Conservation (phyloP, 2,888 invertebrate species). For the Nomada ruficornis region DNA sequence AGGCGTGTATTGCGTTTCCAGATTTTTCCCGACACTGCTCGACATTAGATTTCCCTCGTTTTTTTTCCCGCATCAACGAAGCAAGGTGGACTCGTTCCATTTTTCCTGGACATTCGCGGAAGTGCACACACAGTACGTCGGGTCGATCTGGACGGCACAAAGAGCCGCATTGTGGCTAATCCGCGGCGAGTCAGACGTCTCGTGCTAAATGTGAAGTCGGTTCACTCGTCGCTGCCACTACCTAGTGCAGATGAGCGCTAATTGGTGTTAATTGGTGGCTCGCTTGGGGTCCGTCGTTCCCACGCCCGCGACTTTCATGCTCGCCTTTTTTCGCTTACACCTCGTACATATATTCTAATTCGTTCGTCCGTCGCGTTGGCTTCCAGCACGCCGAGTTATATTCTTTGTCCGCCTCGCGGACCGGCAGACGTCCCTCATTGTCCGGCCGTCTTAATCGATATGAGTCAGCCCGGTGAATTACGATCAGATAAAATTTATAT, state of each 20-base stretch:
- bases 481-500: slow-evolving; percentile 51
- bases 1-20: neutral
- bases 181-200: slow-evolving; percentile 61
- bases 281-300: slow-evolving; percentile 81
- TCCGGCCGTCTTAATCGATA: slow-evolving; percentile 56
- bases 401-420: slow-evolving; percentile 39
- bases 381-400: slow-evolving; percentile 16
- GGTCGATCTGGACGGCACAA: slow-evolving; percentile 54
- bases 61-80: no score
- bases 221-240: slow-evolving; percentile 72
- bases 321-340: slow-evolving; percentile 73
- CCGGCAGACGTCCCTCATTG: slow-evolving; percentile 47
- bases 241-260: slow-evolving; percentile 83
- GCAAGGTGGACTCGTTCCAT: neutral
- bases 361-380: slow-evolving; percentile 58
- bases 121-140: slow-evolving; percentile 29
- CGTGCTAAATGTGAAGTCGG: slow-evolving; percentile 73
- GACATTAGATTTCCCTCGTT: neutral
- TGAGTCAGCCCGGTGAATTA: slow-evolving; percentile 48
- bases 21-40: neutral
- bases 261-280: slow-evolving; percentile 84
- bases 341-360: slow-evolving; percentile 70
- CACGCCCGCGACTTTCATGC: slow-evolving; percentile 83
- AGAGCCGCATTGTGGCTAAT: slow-evolving; percentile 67
- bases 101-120: slow-evolving; percentile 28